Base-by-base conservation (phyloP, 1,140 invertebrate genomes). In the Druon quercuslanigerum region DNA sequence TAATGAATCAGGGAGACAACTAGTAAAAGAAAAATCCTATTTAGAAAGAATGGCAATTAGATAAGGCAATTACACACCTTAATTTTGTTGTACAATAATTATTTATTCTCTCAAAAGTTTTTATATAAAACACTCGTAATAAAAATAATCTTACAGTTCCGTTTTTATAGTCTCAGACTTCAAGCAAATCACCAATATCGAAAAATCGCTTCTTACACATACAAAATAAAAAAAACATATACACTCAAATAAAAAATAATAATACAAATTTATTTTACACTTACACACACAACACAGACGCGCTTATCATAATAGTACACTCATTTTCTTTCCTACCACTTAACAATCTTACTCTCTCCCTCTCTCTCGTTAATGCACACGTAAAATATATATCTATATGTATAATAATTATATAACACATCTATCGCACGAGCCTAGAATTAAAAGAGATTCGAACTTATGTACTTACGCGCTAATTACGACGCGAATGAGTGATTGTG, bases 251-350 rank as follows among this genome's bases (percentile, higher is more conserved):
- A 82, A 84, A 82, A 82, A 82, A 82, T 80, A 81, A 81, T 46
- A 46, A 46, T 46, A 82, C 76, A 87, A 82, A 85, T 87, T 89
- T 91, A 90, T 89, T 89, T 89, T 89, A 89, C 85, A 90, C 82
- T 83, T 88, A 84, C 80, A 84, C 80, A 81, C 79, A 86, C 79
- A 87, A 87, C 84, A 88, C 86, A 88, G 79, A 85, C 82, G 66
- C 74, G 60, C 74, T 74, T 54, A 51, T 66, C 66, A 33, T 77
- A 77, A 74, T 75, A 66, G 60, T 66, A 40, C 40, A 66, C 60
- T 76, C 40, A 71, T 77, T 57, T 0, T 52, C 57, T 17, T 66
- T 73, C 40, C 73, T 74, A 72, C 52, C 17, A 75, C 73, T 57
- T 20, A 66, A 57, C 40, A 12, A 13, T 51, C 33, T 75, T 51